Percentiles rank a stretch among this genome's conserved stretches.
Evolutionary conservation across 2,888 invertebrate species (phyloP).

Genomic region (Agapostemon virescens): DNA sequence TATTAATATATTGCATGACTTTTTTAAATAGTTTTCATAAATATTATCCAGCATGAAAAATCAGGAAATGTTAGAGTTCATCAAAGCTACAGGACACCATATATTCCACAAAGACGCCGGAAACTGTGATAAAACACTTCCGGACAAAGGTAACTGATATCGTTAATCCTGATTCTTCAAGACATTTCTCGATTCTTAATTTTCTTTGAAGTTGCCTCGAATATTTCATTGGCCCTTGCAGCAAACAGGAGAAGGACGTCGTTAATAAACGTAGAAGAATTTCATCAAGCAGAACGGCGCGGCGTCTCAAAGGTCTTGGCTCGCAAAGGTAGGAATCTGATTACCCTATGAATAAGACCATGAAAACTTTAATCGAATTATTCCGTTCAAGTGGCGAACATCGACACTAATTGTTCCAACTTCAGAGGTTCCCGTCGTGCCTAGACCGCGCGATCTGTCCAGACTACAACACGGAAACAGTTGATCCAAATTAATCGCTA

Average conservation of each 20-base stretch:
- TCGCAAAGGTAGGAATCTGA: not conserved
- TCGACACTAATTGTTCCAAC: not conserved
- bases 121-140: not conserved
- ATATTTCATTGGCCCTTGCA: not conserved
- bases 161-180: not conserved
- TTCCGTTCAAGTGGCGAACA: not conserved
- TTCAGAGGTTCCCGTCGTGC: not conserved
- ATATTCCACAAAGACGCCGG: not conserved
- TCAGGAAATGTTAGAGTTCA: too few species aligned
- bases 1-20: too few species aligned
- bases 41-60: too few species aligned
- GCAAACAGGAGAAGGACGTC: not conserved
- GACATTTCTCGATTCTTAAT: not conserved
- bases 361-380: not conserved
- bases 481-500: not conserved
- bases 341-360: not conserved
- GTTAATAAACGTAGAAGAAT: slow-evolving; percentile 3
- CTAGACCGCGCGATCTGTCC: not conserved
- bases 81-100: too few species aligned
- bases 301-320: not conserved
- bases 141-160: not conserved
- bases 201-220: not conserved
- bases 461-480: not conserved
- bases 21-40: too few species aligned
- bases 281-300: not conserved